Base-by-base conservation (phyloP, 2,888 invertebrate species). In the Leptinotarsa rubiginosa region DNA sequence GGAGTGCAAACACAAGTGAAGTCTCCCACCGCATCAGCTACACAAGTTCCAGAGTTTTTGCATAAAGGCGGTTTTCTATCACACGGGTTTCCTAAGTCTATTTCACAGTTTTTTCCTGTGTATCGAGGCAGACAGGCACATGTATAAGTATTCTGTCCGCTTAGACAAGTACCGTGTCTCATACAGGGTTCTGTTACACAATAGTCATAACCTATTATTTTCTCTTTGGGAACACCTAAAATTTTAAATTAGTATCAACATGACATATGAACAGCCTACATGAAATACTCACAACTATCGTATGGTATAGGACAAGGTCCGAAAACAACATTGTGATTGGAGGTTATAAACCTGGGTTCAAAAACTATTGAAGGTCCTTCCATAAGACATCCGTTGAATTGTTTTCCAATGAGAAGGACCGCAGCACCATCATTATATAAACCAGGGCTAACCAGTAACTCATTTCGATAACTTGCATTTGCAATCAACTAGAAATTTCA, bases 281-380 rank as follows among this genome's bases (percentile, higher is more conserved):
- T 25, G 31, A 62, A 47, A 50, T 74, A 87, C 91, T 90, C 86
- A 92, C 95, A 95, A 82, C 91, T 91, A 82, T 92, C 93, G 5
- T 91, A 91, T 20, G 93, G 91, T 79, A 95, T 89, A 0, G 95
- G 95, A 85, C 96, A 96, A 64, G 89, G 87, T 4, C 94, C 95
- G 87, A 96, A 95, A 54, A 90, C 87, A 2, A 94, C 94, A 84
- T 94, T 93, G 80, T 91, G 90, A 69, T 77, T 84, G 69, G 90
- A 90, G 82, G 92, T 90, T 79, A 93, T 90, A 73, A 91, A 88
- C 78, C 90, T 90, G 20, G 90, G 87, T 85, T 93, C 92, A 87
- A 96, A 95, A 83, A 94, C 92, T 56, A 96, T 90, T 78, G 95
- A 94, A n/a, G 96, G 96, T 0, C 96, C 96, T 89, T 96, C 95